Base-by-base conservation (phyloP, 35 echinoderm and acorn worm species). In the Stichopus chloronotus region DNA sequence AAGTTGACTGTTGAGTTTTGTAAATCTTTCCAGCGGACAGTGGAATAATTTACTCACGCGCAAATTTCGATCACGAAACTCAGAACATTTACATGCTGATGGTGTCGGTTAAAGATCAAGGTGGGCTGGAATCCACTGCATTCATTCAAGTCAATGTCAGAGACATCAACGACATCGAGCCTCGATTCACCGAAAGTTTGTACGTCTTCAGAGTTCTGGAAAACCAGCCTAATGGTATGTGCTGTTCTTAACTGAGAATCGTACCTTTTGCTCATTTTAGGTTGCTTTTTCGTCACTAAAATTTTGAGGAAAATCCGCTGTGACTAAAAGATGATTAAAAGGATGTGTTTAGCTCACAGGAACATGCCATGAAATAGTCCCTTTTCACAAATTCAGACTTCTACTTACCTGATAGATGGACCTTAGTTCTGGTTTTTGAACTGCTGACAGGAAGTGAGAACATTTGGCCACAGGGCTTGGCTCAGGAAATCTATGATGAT, bases 171-270 rank as follows among this genome's bases (percentile, higher is more conserved):
- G 72, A 79, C n/a, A 21, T 59, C 11, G 71, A 79, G n/a, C 90
- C 90, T 30, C 53, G 24, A n/a, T 91, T 91, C 58, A 57, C 72
- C 4, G 9, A 58, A 53, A 57, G 9, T 16, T 58, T 91, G 8
- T 91, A 91, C 53, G 57, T 52, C 52, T 91, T 91, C 63, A 55
- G 23, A 19, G 76, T 91, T 9, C 11, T 21, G 55, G 90, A 91
- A 58, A 91, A 91, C 53, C 14, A 79, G 79, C 90, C 90, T 12
- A 91, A 79, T 25, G 90, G 90, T 91, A 43, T 52, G 90, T 11
- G 59, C 5, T 10, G 0, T 63, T 56, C 25, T 5, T 0, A 52
- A 23, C 14, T 17, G 25, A 81, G n/a, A 71, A 71, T n/a, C 11
- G 4, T 71, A 13, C 30, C 30, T 43, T 43, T 43, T 43, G 3